Conservation (phyloP, 2,113 vertebrate genomes). For the Scatophagus argus region DNA sequence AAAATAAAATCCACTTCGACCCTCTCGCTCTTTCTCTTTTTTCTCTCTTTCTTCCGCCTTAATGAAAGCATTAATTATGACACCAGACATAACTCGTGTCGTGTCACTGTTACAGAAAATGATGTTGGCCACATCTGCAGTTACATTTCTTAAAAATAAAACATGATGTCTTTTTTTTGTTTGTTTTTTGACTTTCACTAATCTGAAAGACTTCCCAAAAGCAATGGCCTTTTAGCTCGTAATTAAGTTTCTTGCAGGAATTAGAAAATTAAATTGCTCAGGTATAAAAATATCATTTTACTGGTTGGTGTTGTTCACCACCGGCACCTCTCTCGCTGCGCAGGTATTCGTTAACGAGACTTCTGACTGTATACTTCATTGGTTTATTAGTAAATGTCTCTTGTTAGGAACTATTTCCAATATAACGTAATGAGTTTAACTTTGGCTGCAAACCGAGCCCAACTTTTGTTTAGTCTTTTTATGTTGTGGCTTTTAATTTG, state of each 20-base stretch:
- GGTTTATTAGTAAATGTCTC: slow-evolving; percentile 46
- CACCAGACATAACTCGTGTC: slow-evolving; percentile 23
- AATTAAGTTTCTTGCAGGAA: background rate
- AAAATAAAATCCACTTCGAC: background rate
- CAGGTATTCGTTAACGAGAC: slow-evolving; percentile 72
- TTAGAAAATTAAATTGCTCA: slow-evolving; percentile 1
- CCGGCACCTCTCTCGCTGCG: slow-evolving; percentile 53
- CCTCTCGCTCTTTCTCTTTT: background rate
- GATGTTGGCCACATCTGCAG: slow-evolving; percentile 15
- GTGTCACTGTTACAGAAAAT: slow-evolving; percentile 16
- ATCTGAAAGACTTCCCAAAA: background rate
- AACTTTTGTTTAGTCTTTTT: background rate
- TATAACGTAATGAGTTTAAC: slow-evolving; percentile 25
- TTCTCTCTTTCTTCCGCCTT: background rate
- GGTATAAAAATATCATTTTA: background rate
- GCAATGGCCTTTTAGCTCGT: slow-evolving; percentile 10
- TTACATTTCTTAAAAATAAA: slow-evolving; percentile 7
- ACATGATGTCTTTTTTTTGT: background rate
- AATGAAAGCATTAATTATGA: slow-evolving; percentile 21
- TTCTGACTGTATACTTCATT: slow-evolving; percentile 28
- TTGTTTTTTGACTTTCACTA: background rate
- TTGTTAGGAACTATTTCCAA: slow-evolving; percentile 25
- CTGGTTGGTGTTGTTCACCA: background rate
- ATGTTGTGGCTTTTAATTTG: slow-evolving; percentile 13
- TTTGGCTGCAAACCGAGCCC: slow-evolving; percentile 22